phyloP scores from a whole-genome alignment of 2,888 invertebrate species.

The Branchipolynoe longqiensis region DNA sequence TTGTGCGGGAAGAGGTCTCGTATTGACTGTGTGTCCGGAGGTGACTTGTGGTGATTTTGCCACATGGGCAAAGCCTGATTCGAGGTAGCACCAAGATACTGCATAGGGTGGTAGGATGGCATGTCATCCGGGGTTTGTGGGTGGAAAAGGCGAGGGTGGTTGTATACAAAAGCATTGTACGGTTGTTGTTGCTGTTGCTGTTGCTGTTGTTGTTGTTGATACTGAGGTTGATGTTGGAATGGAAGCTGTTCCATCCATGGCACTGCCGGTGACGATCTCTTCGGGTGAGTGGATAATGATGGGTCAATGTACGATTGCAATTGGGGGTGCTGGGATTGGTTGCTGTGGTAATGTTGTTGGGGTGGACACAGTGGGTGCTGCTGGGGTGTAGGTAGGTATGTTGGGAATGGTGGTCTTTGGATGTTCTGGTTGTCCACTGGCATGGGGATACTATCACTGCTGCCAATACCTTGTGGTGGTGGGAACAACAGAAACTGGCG shows the following conservation, averaged over 20 bases:
- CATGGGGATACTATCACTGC: neutral
- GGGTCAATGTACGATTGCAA: conserved; percentile 34
- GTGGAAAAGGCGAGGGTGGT: conserved; percentile 50
- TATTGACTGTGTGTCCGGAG: conserved; percentile 22
- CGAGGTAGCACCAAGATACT: conserved; percentile 62
- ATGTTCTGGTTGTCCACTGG: conserved; percentile 35
- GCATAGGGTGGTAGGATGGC: conserved; percentile 56
- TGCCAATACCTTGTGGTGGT: conserved; percentile 44
- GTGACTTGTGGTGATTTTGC: conserved; percentile 54
- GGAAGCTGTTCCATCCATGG: conserved; percentile 21
- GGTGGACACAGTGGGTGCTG: conserved; percentile 18
- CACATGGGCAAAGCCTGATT: conserved; percentile 53
- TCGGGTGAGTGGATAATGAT: conserved; percentile 8
- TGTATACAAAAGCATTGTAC: conserved; percentile 42
- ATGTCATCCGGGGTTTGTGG: conserved; percentile 44
- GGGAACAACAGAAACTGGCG: conserved; percentile 20
- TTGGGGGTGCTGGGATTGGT: neutral
- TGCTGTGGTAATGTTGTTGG: neutral
- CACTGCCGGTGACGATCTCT: conserved; percentile 52
- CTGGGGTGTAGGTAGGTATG: neutral
- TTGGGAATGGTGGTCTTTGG: conserved; percentile 29
- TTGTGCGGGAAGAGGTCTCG: conserved; percentile 27
- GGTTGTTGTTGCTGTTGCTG: conserved; percentile 14
- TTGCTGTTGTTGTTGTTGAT: neutral
- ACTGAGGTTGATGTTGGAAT: neutral